Percentiles rank a stretch among this genome's conserved stretches.
Evolutionary conservation across 2,113 vertebrate genomes (phyloP).

Genomic region (Crypturellus undulatus): DNA sequence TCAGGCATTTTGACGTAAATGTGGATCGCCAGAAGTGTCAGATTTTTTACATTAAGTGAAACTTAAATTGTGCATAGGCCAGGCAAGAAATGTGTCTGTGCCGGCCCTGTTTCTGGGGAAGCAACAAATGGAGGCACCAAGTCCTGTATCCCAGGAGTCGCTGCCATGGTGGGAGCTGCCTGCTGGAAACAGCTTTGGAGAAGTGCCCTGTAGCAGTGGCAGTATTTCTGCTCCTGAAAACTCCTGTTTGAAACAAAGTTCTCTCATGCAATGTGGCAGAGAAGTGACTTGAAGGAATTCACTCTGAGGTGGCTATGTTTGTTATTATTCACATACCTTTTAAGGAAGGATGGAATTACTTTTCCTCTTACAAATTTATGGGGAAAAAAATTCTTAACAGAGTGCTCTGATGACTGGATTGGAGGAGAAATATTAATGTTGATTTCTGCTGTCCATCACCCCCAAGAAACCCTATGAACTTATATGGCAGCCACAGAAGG

Average conservation of each 20-base stretch:
- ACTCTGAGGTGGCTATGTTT: background rate
- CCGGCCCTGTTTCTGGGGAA: background rate
- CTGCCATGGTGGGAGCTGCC: background rate
- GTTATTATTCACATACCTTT: background rate
- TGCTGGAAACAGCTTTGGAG: background rate
- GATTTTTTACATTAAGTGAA: background rate
- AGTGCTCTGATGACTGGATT: conserved; percentile 19
- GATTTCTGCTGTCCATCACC: background rate
- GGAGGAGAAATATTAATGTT: conserved; percentile 44
- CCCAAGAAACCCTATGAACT: conserved; percentile 26
- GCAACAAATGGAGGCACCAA: background rate
- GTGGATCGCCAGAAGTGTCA: background rate
- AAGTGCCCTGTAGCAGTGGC: background rate
- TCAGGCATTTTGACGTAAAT: background rate
- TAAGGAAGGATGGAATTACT: background rate
- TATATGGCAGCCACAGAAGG: background rate
- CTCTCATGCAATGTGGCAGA: background rate
- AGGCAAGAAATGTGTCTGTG: background rate
- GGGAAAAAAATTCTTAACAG: conserved; percentile 7
- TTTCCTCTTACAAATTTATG: background rate
- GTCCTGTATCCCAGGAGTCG: background rate
- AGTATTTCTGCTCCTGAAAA: background rate
- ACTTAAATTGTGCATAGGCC: background rate
- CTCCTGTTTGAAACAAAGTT: background rate
- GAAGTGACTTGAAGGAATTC: background rate